These are phyloP conservation scores for Matsumurasca onukii DNA, from an alignment of 1,140 invertebrate species.

Conservation along the genomic window DNA sequence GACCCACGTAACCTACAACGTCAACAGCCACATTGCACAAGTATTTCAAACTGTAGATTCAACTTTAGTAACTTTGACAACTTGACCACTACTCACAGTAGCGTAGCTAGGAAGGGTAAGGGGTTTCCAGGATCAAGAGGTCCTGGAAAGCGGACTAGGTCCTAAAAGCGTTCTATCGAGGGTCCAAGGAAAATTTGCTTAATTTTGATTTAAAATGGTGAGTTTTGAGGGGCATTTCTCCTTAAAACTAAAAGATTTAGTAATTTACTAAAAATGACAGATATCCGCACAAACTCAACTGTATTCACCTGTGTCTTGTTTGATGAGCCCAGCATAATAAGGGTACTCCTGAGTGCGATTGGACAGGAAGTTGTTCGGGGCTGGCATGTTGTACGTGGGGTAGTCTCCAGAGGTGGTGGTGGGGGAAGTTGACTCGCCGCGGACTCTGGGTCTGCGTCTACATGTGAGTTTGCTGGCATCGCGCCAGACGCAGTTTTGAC, in stretches of 20 bases:
- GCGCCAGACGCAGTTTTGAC: too few species aligned
- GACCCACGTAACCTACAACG: conserved; percentile 69
- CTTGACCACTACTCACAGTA: neutral
- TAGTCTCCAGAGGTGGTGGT: neutral
- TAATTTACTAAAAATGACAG: too few species aligned
- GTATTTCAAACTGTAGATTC: neutral
- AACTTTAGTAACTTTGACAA: neutral
- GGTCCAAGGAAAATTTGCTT: too few species aligned
- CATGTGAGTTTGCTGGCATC: neutral
- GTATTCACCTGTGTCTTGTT: conserved; percentile 32
- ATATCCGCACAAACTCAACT: too few species aligned
- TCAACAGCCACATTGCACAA: neutral
- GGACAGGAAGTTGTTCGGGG: neutral
- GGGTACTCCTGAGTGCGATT: conserved; percentile 20
- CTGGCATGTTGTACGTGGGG: neutral
- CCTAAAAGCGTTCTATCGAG: too few species aligned
- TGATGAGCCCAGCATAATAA: conserved; percentile 12
- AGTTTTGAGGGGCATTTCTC: too few species aligned
- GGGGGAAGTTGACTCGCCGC: neutral
- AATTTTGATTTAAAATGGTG: too few species aligned
- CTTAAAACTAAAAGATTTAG: too few species aligned
- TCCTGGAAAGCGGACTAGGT: too few species aligned
- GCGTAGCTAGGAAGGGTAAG: neutral
- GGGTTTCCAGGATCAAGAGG: neutral
- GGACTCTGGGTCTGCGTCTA: neutral